Percentiles rank a stretch among this genome's conserved stretches.
These are phyloP conservation scores for Scaptodrosophila lebanonensis DNA, from an alignment of 1,140 invertebrate species.

Conservation along the genomic window DNA sequence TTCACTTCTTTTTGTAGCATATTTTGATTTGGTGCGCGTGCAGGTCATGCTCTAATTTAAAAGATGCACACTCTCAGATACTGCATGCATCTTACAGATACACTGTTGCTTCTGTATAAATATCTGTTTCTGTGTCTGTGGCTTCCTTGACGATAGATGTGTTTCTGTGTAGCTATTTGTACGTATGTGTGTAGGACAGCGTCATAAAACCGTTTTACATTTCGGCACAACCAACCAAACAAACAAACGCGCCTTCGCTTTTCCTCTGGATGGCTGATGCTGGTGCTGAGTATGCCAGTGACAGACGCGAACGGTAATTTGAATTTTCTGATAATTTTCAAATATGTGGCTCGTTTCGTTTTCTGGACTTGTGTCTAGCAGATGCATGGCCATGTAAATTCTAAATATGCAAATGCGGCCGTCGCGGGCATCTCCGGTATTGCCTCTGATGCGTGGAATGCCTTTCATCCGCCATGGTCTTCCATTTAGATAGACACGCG, in stretches of 20 bases:
- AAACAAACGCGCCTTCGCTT: constrained; percentile 21
- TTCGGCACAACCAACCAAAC: constrained; percentile 14
- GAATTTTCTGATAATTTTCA: too few relatives aligned
- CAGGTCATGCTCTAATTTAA: constrained; percentile 54
- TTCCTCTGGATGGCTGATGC: constrained; percentile 11
- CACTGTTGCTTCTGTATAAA: constrained; percentile 14
- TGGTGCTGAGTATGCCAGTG: constrained; percentile 27
- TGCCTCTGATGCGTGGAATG: too few relatives aligned
- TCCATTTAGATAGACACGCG: constrained; percentile 29
- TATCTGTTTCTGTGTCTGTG: constrained; percentile 1
- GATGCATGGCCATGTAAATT: constrained; percentile 51
- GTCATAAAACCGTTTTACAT: constrained; percentile 55
- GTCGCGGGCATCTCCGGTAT: too few relatives aligned
- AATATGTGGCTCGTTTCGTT: too few relatives aligned
- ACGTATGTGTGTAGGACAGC: too few relatives aligned
- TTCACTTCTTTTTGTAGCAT: constrained; percentile 56
- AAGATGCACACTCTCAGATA: not conserved
- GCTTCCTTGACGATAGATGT: constrained; percentile 1
- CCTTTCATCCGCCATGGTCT: too few relatives aligned
- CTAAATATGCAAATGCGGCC: constrained; percentile 43
- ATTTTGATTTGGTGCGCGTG: constrained; percentile 70
- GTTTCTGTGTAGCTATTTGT: too few relatives aligned
- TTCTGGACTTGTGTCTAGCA: constrained; percentile 35
- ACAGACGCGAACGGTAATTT: not conserved
- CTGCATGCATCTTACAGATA: constrained; percentile 21